Evolutionary conservation across 2,888 invertebrate genomes (phyloP).

Genomic region (Bombyx huttoni): DNA sequence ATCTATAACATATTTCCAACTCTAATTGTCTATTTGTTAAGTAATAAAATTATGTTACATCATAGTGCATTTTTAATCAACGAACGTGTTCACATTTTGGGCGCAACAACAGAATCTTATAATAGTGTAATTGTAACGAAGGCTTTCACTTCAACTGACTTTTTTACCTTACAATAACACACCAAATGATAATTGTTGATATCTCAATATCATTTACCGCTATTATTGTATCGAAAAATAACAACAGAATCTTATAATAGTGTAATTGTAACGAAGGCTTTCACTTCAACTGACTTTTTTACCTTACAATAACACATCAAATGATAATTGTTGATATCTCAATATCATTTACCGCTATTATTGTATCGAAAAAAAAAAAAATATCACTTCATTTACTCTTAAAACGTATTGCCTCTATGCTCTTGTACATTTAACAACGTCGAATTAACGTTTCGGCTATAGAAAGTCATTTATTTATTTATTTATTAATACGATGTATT

Average conservation of each 20-base stretch:
- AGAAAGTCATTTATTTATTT: background rate
- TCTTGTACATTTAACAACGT: background rate
- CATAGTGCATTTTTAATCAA: slow-evolving; percentile 54
- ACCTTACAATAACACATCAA: background rate
- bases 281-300: background rate
- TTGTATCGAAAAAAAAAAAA: no score
- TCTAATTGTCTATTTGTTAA: slow-evolving; percentile 50
- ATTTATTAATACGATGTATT: background rate
- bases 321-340: no score
- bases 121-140: no score
- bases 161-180: background rate
- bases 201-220: no score
- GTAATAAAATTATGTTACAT: slow-evolving; percentile 54
- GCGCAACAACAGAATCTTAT: no score
- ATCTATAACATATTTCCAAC: slow-evolving; percentile 35
- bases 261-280: no score
- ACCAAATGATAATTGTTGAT: no score
- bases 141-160: background rate
- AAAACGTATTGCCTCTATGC: background rate
- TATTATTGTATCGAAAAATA: no score
- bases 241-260: no score
- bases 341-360: no score
- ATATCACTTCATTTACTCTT: background rate
- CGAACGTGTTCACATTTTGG: slow-evolving; percentile 47
- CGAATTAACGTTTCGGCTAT: background rate